Conservation (phyloP, 1,140 invertebrate genomes). For the Eupristina koningsbergeri region DNA sequence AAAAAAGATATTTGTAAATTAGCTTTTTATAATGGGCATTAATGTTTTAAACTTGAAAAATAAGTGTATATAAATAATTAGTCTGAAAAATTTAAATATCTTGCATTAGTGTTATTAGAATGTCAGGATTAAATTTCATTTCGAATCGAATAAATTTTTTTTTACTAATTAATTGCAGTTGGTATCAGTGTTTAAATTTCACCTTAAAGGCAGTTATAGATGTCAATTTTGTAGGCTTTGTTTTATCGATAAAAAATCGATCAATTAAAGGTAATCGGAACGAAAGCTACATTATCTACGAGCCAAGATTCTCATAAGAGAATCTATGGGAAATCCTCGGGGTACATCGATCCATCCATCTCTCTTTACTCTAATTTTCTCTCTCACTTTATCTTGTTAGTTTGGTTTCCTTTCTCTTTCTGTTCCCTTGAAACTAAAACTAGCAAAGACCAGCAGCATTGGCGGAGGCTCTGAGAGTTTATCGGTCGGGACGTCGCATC, state of each 20-base stretch:
- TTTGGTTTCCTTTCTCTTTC: neutral
- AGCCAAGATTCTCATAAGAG: neutral
- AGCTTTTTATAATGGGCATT: no score
- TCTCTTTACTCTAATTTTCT: slow-evolving; percentile 5
- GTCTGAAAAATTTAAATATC: no score
- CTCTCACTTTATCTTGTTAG: neutral
- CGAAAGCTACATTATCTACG: slow-evolving; percentile 1
- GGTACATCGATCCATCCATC: neutral
- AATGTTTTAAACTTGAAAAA: no score
- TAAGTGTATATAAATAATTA: no score
- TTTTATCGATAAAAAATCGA: slow-evolving; percentile 15
- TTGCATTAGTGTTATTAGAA: no score
- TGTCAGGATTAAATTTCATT: neutral
- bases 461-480: slow-evolving; percentile 55
- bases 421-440: slow-evolving; percentile 37
- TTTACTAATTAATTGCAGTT: neutral
- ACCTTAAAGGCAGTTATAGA: neutral
- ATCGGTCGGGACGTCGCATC: slow-evolving; percentile 55
- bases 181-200: neutral
- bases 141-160: neutral
- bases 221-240: neutral
- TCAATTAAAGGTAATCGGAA: slow-evolving; percentile 23
- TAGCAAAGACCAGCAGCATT: slow-evolving; percentile 33
- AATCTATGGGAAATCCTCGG: neutral
- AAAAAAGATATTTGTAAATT: no score